Evolutionary conservation across 1,140 invertebrate species (phyloP).

Genomic region (Littorina saxatilis): DNA sequence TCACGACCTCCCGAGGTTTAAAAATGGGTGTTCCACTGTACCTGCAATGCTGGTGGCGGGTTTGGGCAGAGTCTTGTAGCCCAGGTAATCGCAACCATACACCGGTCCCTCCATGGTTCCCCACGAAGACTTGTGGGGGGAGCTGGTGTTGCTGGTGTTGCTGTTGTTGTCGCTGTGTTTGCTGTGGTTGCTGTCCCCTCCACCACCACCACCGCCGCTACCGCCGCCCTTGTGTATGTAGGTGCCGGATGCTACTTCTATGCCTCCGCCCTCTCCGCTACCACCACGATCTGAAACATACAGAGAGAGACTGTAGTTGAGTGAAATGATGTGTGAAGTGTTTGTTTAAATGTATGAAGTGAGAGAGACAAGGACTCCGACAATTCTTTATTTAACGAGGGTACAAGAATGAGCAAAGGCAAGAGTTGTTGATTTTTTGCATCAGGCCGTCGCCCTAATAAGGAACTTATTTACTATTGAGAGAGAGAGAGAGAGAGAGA

Average conservation of each 20-base stretch:
- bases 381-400: not conserved
- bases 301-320: not conserved
- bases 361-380: not conserved
- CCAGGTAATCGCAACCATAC: slow-evolving; percentile 57
- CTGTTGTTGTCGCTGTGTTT: slow-evolving; percentile 11
- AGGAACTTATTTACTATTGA: not conserved
- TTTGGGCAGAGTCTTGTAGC: slow-evolving; percentile 56
- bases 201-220: not conserved
- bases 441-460: not conserved
- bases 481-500: too few relatives aligned
- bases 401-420: not conserved
- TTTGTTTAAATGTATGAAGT: not conserved
- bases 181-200: not conserved
- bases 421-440: not conserved
- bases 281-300: not conserved
- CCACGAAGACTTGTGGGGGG: slow-evolving; percentile 6
- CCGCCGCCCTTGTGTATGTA: slow-evolving; percentile 1
- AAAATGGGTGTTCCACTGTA: too few relatives aligned
- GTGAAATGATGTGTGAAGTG: not conserved
- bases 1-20: too few relatives aligned
- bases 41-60: slow-evolving; percentile 55
- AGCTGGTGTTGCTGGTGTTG: not conserved
- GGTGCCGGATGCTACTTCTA: not conserved
- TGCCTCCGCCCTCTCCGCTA: not conserved
- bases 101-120: slow-evolving; percentile 53